Conservation (phyloP, 2,797 vertebrate species). For the Onychomys leucogaster region DNA sequence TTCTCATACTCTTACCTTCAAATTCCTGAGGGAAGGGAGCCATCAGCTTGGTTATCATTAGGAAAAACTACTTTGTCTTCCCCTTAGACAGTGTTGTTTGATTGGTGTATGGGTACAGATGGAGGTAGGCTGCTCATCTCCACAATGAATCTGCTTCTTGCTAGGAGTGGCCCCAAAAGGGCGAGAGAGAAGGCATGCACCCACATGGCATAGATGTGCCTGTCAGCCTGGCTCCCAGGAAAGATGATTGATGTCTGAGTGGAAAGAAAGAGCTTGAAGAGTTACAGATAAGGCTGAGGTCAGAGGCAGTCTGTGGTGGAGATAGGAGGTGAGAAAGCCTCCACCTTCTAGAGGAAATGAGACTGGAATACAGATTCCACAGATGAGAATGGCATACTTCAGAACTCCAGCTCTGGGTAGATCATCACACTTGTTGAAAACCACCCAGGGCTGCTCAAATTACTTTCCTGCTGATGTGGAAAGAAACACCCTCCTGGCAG, state of each 20-base stretch:
- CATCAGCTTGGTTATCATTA: slow-evolving; percentile 53
- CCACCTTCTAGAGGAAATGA: background rate
- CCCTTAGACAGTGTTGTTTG: background rate
- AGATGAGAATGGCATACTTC: slow-evolving; percentile 37
- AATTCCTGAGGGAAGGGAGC: background rate
- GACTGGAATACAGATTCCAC: background rate
- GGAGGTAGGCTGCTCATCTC: background rate
- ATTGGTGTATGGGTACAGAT: background rate
- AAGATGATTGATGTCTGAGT: background rate
- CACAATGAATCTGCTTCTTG: slow-evolving; percentile 29
- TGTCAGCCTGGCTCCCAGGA: background rate
- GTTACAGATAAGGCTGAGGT: background rate
- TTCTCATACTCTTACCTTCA: background rate
- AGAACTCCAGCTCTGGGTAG: background rate
- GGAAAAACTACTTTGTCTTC: slow-evolving; percentile 56
- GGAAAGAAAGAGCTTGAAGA: slow-evolving; percentile 25
- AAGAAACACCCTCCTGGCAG: background rate
- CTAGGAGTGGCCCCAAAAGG: background rate
- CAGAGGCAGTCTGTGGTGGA: background rate
- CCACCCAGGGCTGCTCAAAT: slow-evolving; percentile 64
- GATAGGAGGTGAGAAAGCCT: background rate
- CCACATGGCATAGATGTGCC: background rate
- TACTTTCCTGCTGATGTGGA: slow-evolving; percentile 68
- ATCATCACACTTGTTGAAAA: background rate
- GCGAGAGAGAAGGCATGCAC: background rate